phyloP scores from a whole-genome alignment of 2,113 vertebrate genomes.

The Gopherus evgoodei region DNA sequence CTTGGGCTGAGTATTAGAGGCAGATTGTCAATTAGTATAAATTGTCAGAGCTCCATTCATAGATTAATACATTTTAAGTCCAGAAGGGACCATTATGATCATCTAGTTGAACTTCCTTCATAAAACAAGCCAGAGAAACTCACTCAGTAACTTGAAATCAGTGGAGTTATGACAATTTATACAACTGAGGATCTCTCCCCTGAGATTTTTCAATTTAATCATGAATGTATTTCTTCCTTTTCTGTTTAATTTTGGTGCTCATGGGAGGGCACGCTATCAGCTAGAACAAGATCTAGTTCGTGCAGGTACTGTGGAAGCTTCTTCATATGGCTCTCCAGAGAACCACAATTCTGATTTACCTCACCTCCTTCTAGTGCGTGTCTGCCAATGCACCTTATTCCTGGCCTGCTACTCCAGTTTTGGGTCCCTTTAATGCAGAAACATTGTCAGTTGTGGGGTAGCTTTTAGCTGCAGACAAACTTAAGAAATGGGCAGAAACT shows the following conservation, averaged over 20 bases:
- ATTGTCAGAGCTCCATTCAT: neutral
- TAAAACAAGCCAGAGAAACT: neutral
- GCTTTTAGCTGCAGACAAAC: neutral
- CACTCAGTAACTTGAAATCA: neutral
- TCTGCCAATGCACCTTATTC: neutral
- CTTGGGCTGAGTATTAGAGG: neutral
- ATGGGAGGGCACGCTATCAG: neutral
- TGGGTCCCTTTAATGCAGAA: neutral
- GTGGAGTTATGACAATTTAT: neutral
- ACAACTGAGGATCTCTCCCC: neutral
- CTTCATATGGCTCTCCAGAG: neutral
- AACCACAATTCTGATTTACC: neutral
- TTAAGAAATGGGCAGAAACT: neutral
- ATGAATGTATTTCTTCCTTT: neutral
- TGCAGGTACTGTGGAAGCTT: neutral
- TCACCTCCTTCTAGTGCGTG: rapidly evolving
- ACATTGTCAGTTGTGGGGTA: neutral
- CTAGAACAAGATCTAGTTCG: neutral
- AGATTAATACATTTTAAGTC: neutral
- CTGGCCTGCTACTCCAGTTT: neutral
- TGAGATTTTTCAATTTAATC: neutral
- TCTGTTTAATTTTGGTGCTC: neutral
- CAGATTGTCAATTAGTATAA: neutral
- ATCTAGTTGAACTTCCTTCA: neutral
- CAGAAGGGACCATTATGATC: neutral